Base-by-base conservation (phyloP, 2,797 vertebrate genomes). In the Premnoplex brunnescens region DNA sequence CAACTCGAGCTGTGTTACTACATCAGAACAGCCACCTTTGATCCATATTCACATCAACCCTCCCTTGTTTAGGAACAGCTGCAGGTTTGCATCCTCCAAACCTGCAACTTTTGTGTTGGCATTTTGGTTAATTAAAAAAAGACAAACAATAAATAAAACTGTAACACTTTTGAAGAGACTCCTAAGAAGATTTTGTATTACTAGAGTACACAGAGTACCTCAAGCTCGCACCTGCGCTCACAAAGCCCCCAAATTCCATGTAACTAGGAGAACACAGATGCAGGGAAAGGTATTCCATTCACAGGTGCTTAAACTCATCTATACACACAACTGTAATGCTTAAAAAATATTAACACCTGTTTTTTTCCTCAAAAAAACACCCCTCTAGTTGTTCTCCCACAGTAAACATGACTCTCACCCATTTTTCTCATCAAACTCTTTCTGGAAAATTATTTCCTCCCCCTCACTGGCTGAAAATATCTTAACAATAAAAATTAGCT, bases 311-410 rank as follows among this genome's bases (percentile, higher is more conserved):
- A 32, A 86, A 58, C 24, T 74, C 44, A 63, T 67, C 43, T 17
- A 26, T 15, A 59, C 36, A 59, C 13, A 22, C 36, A 79, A 52
- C 20, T 54, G 3, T 46, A 22, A 20, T 1, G 46, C 10, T 52
- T 41, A 21, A 37, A 62, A 81, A 81, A 63, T 3, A 78, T 10
- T 6, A 66, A 36, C 39, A 60, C 6, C 67, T 49, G 34, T 1
- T 78, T 66, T 28, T 27, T 2, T 1, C n/a, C 9, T 3, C 2
- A 41, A 49, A 76, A 39, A 16, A 54, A 79, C 36, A 14, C 0
- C 0, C 22, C 28, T 58, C 60, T 63, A 44, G 10, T 6, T 74
- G 12, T 14, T 91, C 43, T 82, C 28, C 27, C 37, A 43, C 34
- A 58, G 43, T 19, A 32, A 76, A 58, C 2, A 22, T 7, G 13